Conservation (phyloP, 1,140 invertebrate genomes). For the Zophobas morio region DNA sequence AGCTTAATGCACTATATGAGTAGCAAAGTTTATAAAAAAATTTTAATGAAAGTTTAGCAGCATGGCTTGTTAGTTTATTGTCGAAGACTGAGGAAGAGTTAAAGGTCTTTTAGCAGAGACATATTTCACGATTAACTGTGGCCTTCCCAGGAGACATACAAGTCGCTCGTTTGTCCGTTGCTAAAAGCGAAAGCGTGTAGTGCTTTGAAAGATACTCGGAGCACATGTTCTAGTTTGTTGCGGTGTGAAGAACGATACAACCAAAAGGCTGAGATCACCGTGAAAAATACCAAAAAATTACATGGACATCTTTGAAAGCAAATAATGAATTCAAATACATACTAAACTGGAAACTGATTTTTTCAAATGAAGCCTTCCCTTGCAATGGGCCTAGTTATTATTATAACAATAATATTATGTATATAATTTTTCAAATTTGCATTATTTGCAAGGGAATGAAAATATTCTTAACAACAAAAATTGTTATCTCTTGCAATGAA, state of each 20-base stretch:
- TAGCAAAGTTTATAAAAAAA: conserved; percentile 47
- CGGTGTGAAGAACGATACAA: conserved; percentile 24
- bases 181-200: conserved; percentile 54
- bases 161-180: conserved; percentile 51
- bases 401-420: too few relatives aligned
- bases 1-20: conserved; percentile 43
- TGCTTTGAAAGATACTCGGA: conserved; percentile 43
- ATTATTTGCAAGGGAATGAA: too few relatives aligned
- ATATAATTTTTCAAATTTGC: too few relatives aligned
- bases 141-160: conserved; percentile 50
- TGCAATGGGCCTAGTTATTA: too few relatives aligned
- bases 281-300: background rate
- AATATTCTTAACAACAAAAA: too few relatives aligned
- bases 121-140: conserved; percentile 53
- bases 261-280: conserved; percentile 20
- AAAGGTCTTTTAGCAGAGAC: conserved; percentile 49
- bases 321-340: too few relatives aligned
- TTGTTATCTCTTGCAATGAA: too few relatives aligned
- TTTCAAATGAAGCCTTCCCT: too few relatives aligned
- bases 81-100: conserved; percentile 44
- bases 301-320: background rate
- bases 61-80: conserved; percentile 40
- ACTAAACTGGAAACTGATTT: too few relatives aligned
- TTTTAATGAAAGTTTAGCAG: conserved; percentile 40
- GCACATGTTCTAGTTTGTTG: conserved; percentile 54